A percentile compares a stretch with the other conserved stretches of the same genome.
These are phyloP conservation scores for Microtus oregoni DNA, from an alignment of 2,113 vertebrate species.

Conservation along the genomic window DNA sequence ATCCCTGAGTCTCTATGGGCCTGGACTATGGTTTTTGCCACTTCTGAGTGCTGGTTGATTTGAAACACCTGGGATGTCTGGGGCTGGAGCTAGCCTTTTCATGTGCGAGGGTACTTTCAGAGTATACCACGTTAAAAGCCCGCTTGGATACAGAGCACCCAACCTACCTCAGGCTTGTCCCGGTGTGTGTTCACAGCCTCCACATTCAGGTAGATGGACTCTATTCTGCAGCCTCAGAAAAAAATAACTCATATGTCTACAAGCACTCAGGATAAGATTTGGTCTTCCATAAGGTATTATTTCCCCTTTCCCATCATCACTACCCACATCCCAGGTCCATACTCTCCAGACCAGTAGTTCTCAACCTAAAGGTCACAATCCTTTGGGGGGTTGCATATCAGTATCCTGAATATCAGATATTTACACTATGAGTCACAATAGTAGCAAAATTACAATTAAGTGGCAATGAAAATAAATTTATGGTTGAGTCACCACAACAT, in stretches of 20 bases:
- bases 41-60: not conserved
- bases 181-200: slow-evolving; percentile 95
- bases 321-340: too few species aligned
- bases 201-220: slow-evolving; percentile 93
- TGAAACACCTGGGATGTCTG: not conserved
- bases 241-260: slow-evolving; percentile 5
- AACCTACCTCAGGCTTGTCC: slow-evolving; percentile 90
- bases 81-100: not conserved
- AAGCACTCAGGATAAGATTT: not conserved
- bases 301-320: not conserved
- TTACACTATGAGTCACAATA: not conserved
- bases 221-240: slow-evolving; percentile 92
- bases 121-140: not conserved
- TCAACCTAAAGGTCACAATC: not conserved
- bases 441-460: not conserved
- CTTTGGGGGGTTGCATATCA: not conserved
- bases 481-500: not conserved
- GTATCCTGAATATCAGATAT: not conserved
- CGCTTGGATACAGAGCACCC: not conserved
- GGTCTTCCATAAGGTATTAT: slow-evolving; percentile 11
- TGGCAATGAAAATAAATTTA: not conserved
- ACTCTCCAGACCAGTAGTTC: not conserved
- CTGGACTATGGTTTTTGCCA: not conserved
- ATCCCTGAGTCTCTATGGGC: not conserved
- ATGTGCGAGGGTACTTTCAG: not conserved